These are phyloP conservation scores for Mormyrops attenuatus DNA, from an alignment of 2,797 vertebrate species.

Conservation along the genomic window DNA sequence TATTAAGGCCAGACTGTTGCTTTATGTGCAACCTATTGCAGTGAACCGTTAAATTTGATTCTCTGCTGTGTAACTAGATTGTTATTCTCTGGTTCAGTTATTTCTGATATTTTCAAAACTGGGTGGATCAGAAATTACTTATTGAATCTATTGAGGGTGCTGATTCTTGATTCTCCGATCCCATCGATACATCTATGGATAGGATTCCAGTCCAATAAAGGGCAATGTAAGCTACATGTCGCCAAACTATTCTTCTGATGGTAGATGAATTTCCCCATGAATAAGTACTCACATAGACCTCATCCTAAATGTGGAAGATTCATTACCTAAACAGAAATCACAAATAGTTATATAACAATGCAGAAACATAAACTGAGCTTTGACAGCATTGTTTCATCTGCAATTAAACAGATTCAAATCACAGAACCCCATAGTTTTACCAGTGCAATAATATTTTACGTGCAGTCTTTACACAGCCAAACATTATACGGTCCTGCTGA, in stretches of 20 bases:
- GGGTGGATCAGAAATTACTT: neutral
- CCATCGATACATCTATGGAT: neutral
- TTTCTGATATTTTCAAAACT: neutral
- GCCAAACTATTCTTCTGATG: neutral
- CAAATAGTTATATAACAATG: neutral
- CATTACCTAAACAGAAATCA: neutral
- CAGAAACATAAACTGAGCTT: neutral
- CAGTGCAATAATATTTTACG: neutral
- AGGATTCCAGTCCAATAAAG: neutral
- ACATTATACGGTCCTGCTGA: neutral
- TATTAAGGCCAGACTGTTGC: neutral
- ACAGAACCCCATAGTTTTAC: neutral
- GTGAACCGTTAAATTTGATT: neutral
- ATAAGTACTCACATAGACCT: neutral
- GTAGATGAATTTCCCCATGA: neutral
- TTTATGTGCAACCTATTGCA: neutral
- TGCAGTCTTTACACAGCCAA: neutral
- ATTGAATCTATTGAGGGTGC: neutral
- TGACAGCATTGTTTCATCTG: neutral
- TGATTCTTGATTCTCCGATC: neutral
- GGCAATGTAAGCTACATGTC: neutral
- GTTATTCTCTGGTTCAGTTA: neutral
- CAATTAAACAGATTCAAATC: neutral
- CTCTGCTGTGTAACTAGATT: neutral
- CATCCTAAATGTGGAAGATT: neutral